phyloP scores from a whole-genome alignment of 64 coral and sea anemone genomes.

The Montipora foliosa region DNA sequence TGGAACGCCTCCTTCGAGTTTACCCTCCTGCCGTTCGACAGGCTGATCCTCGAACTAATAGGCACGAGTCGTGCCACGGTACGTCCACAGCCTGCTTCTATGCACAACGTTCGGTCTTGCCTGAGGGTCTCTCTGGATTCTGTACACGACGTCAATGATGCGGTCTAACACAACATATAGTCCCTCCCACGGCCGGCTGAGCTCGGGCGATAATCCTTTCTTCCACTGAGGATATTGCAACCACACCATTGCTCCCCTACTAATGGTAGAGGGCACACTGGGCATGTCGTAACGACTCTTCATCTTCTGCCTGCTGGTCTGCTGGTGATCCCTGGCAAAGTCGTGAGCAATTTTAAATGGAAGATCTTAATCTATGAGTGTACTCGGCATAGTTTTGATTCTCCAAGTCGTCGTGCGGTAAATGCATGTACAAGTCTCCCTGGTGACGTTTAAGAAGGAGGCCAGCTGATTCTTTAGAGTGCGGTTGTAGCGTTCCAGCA shows the following conservation, averaged over 20 bases:
- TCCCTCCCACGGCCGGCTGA: background rate
- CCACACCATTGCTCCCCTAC: constrained; percentile 50
- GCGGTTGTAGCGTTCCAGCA: background rate
- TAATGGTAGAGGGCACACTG: background rate
- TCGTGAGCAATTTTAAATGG: constrained; percentile 1
- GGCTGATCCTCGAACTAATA: background rate
- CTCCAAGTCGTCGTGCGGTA: constrained; percentile 1
- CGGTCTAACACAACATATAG: too few species aligned
- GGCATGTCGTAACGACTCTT: constrained; percentile 59
- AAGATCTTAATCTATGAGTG: background rate
- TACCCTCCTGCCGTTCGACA: background rate
- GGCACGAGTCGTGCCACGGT: background rate
- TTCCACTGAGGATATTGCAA: constrained; percentile 26
- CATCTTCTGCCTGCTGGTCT: background rate
- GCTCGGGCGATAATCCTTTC: constrained; percentile 42
- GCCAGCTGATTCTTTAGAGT: constrained; percentile 37
- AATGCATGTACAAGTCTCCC: constrained; percentile 61
- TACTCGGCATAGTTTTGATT: background rate
- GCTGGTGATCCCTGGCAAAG: constrained; percentile 41
- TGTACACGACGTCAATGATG: background rate
- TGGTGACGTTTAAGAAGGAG: constrained; percentile 58
- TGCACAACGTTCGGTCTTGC: constrained; percentile 54
- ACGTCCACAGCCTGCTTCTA: constrained; percentile 26
- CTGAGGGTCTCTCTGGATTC: background rate
- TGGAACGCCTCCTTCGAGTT: too few species aligned